Conservation (phyloP, 92 coral and sea anemone species). For the Palythoa grandiflora region DNA sequence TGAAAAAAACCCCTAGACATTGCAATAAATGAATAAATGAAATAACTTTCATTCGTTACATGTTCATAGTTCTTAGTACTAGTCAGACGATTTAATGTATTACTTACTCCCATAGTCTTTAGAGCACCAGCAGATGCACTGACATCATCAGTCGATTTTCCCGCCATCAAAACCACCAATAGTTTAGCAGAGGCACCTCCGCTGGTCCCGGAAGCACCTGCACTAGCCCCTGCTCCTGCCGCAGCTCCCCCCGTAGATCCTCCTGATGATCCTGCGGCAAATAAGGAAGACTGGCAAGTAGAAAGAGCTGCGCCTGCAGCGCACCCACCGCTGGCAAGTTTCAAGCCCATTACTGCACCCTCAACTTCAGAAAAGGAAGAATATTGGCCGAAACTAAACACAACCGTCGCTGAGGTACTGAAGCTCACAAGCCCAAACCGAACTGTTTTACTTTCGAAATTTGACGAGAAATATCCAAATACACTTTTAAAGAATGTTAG, state of each 20-base stretch:
- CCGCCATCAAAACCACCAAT: slow-evolving; percentile 83
- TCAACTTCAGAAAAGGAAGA: slow-evolving; percentile 41
- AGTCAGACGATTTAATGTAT: background rate
- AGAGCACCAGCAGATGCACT: slow-evolving; percentile 64
- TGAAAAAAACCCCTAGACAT: too few species aligned
- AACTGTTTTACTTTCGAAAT: slow-evolving; percentile 28
- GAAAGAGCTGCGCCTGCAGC: slow-evolving; percentile 48
- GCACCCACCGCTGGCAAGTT: slow-evolving; percentile 47
- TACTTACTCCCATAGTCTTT: slow-evolving; percentile 64
- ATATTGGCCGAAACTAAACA: slow-evolving; percentile 33
- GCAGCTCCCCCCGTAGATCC: slow-evolving; percentile 43
- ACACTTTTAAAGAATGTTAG: slow-evolving; percentile 40
- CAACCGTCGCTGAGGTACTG: slow-evolving; percentile 37
- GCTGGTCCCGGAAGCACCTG: background rate
- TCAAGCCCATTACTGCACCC: slow-evolving; percentile 33
- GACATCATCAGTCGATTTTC: slow-evolving; percentile 79
- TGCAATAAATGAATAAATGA: too few species aligned
- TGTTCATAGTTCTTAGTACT: too few species aligned
- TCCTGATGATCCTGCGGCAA: slow-evolving; percentile 35
- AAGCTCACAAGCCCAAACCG: slow-evolving; percentile 45
- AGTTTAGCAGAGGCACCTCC: slow-evolving; percentile 65
- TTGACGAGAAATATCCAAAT: slow-evolving; percentile 35
- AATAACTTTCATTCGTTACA: too few species aligned
- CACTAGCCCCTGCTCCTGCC: slow-evolving; percentile 28
- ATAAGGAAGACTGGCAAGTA: slow-evolving; percentile 34